Conservation (phyloP, 2,888 invertebrate genomes). For the Callyntrura guangdongensis region DNA sequence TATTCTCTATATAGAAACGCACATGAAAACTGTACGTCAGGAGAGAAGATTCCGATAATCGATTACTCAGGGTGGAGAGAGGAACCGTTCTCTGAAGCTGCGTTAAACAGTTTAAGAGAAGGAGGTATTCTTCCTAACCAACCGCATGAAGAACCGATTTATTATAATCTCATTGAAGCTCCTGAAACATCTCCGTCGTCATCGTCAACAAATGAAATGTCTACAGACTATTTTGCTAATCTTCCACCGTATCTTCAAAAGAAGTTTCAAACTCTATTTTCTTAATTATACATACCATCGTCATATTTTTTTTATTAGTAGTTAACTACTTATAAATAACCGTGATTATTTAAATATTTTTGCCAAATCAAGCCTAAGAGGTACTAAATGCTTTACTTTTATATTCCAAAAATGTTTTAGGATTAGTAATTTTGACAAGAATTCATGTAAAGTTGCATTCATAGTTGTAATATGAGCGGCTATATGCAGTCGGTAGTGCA, state of each 20-base stretch:
- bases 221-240: conserved; percentile 72
- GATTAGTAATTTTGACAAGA: too few species aligned
- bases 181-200: conserved; percentile 38
- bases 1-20: conserved; percentile 80
- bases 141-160: conserved; percentile 74
- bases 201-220: conserved; percentile 45
- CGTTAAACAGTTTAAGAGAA: conserved; percentile 70
- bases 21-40: conserved; percentile 78
- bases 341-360: not conserved
- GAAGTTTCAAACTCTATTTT: conserved; percentile 75
- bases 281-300: conserved; percentile 42
- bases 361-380: not conserved
- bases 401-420: not conserved
- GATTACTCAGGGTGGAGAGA: conserved; percentile 81
- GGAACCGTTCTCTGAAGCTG: conserved; percentile 76
- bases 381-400: conserved; percentile 6
- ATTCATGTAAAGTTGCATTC: too few species aligned
- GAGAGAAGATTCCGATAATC: conserved; percentile 77
- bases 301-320: too few species aligned
- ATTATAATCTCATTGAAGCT: conserved; percentile 71
- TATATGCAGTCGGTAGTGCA: too few species aligned
- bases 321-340: not conserved
- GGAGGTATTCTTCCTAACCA: conserved; percentile 49
- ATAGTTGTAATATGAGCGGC: too few species aligned
- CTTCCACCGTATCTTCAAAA: conserved; percentile 75